Base-by-base conservation (phyloP, 2,888 invertebrate species). In the Tetrapedia diversipes region DNA sequence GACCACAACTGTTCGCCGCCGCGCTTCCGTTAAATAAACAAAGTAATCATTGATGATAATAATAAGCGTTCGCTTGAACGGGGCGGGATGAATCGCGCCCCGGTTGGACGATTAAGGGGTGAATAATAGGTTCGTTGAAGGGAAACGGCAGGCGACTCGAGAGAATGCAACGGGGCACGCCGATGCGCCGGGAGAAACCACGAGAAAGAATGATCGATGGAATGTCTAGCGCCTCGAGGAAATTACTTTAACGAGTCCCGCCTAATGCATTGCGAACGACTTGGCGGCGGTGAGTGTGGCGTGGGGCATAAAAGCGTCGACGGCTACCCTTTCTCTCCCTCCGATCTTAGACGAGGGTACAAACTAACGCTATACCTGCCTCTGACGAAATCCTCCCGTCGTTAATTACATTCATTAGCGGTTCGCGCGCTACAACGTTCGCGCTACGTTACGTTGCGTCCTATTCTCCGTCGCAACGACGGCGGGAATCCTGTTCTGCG, bases 231-330 rank as follows among this genome's bases (percentile, higher is more conserved):
- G 53, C 54, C 19, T 57, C 54, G 60, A 29, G 81, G 34, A 72
- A 74, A 81, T 82, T 79, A 71, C 76, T 75, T 70, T 70, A 82
- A 82, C 80, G 72, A 78, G 74, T 67, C 19, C 27, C 70, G 65
- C 32, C 81, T 83, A 83, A 83, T 83, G 82, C 81, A 72, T 79
- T 47, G 74, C 57, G 71, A 61, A 53, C 68, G 57, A 66, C 54
- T 68, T 69, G 53, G 60, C 53, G 60, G 67, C 32, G 56, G 63
- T 51, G 64, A 66, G 49, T 39, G 71, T 47, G 45, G 53, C 43
- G 63, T 73, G 60, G 49, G 41, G 54, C 60, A 67, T 56, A 60
- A 66, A 81, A 66, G 65, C 81, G 47, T 53, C 53, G 59, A 37
- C 43, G 37, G 10, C 41, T n/a, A 29, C 39, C 43, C 41, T 27